Evolutionary conservation across 2,888 invertebrate species (phyloP).

Genomic region (Thyatira batis): DNA sequence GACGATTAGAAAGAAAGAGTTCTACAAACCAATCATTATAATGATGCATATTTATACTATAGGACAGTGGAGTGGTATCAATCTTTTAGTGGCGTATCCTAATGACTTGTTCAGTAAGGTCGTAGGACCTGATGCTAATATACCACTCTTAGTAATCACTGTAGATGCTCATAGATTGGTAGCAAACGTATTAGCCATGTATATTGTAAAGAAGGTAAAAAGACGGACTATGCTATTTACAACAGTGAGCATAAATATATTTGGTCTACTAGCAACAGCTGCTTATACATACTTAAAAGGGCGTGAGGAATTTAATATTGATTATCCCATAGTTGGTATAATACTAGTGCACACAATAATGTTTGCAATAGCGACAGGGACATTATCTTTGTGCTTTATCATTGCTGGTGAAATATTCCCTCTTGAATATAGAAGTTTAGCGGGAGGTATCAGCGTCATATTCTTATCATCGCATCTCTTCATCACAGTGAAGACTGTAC

Average conservation of each 20-base stretch:
- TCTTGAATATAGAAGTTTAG: conserved; percentile 81
- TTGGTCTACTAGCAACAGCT: conserved; percentile 41
- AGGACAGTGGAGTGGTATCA: conserved; percentile 54
- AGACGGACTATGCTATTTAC: conserved; percentile 48
- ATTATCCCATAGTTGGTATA: conserved; percentile 51
- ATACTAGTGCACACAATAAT: conserved; percentile 63
- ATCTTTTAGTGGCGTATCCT: conserved; percentile 49
- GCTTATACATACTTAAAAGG: conserved; percentile 47
- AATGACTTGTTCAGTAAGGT: conserved; percentile 45
- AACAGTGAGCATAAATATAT: conserved; percentile 40
- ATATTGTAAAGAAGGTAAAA: conserved; percentile 48
- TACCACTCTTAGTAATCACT: conserved; percentile 43
- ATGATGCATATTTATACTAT: conserved; percentile 42
- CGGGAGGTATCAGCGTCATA: conserved; percentile 64
- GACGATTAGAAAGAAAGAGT: conserved; percentile 32
- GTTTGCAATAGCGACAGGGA: conserved; percentile 79
- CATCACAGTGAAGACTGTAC: conserved; percentile 53
- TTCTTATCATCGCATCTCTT: conserved; percentile 57
- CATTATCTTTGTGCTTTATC: conserved; percentile 85
- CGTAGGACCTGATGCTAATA: conserved; percentile 41
- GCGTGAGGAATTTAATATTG: conserved; percentile 35
- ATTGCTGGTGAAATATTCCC: conserved; percentile 87
- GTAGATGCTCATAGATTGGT: conserved; percentile 51
- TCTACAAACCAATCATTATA: conserved; percentile 38
- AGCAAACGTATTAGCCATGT: conserved; percentile 44